phyloP scores from a whole-genome alignment of 2,113 vertebrate genomes.

The Cygnus buccinator region DNA sequence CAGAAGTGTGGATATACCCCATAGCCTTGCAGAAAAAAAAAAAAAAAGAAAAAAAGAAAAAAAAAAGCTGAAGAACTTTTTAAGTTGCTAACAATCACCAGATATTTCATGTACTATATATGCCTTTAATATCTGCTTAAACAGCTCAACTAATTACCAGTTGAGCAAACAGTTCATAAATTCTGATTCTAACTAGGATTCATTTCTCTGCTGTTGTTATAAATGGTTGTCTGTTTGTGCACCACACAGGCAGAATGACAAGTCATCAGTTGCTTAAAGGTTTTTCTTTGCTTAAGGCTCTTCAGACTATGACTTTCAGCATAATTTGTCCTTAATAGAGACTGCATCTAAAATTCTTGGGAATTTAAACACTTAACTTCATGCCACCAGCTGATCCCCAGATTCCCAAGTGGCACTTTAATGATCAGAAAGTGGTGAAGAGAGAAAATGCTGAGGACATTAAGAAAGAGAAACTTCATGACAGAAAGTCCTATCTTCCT shows the following conservation, averaged over 20 bases:
- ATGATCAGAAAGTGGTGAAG: slow-evolving; percentile 27
- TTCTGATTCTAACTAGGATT: slow-evolving; percentile 51
- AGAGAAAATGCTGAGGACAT: slow-evolving; percentile 19
- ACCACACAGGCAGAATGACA: background rate
- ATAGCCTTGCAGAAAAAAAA: background rate
- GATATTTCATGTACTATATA: background rate
- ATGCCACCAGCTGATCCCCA: slow-evolving; percentile 33
- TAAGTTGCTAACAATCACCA: background rate
- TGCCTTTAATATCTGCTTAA: slow-evolving; percentile 9
- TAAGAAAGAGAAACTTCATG: slow-evolving; percentile 20
- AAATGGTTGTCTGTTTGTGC: slow-evolving; percentile 6
- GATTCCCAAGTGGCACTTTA: slow-evolving; percentile 44
- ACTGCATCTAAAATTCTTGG: slow-evolving; percentile 45
- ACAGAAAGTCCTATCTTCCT: slow-evolving; percentile 33
- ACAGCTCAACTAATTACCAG: slow-evolving; percentile 33
- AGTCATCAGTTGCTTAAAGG: slow-evolving; percentile 52
- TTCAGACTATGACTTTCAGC: slow-evolving; percentile 53
- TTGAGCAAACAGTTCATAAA: slow-evolving; percentile 54
- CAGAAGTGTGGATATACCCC: background rate
- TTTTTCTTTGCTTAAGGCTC: slow-evolving; percentile 58
- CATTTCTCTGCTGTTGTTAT: slow-evolving; percentile 41
- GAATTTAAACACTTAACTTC: slow-evolving; percentile 48
- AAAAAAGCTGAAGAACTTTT: background rate
- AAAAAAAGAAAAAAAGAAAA: background rate
- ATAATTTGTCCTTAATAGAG: slow-evolving; percentile 67